Evolutionary conservation across 2,113 vertebrate species (phyloP).

Genomic region (Sander vitreus): DNA sequence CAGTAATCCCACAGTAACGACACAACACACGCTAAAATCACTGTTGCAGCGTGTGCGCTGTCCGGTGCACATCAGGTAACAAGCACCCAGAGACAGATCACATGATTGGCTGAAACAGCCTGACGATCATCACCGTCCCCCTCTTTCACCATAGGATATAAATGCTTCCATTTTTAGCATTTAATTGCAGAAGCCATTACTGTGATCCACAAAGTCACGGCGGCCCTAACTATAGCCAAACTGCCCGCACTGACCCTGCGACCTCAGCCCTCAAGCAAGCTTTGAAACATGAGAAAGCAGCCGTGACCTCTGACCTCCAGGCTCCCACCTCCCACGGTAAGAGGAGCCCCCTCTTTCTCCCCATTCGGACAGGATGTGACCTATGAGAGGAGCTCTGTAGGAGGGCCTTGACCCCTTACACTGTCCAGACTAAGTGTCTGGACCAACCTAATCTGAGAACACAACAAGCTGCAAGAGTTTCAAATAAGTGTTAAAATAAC

Average conservation of each 20-base stretch:
- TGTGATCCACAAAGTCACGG: conserved; percentile 68
- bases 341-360: conserved; percentile 53
- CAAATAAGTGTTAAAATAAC: conserved; percentile 45
- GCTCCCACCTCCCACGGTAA: conserved; percentile 75
- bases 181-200: conserved; percentile 83
- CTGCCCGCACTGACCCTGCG: conserved; percentile 63
- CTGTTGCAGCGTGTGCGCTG: conserved; percentile 28
- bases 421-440: conserved; percentile 84
- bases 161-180: conserved; percentile 84
- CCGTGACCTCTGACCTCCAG: conserved; percentile 77
- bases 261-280: conserved; percentile 67
- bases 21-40: conserved; percentile 46
- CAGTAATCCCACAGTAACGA: conserved; percentile 63
- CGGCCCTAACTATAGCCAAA: conserved; percentile 72
- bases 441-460: conserved; percentile 47
- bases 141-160: conserved; percentile 66
- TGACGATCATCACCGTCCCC: conserved; percentile 44
- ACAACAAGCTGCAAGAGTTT: conserved; percentile 58
- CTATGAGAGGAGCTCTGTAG: conserved; percentile 73
- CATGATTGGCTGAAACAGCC: conserved; percentile 33
- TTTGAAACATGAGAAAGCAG: conserved; percentile 85
- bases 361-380: conserved; percentile 82
- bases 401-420: conserved; percentile 81
- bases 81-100: conserved; percentile 42
- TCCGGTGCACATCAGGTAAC: conserved; percentile 52